Evolutionary conservation across 2,113 vertebrate species (phyloP).

Genomic region (Epinephelus lanceolatus): DNA sequence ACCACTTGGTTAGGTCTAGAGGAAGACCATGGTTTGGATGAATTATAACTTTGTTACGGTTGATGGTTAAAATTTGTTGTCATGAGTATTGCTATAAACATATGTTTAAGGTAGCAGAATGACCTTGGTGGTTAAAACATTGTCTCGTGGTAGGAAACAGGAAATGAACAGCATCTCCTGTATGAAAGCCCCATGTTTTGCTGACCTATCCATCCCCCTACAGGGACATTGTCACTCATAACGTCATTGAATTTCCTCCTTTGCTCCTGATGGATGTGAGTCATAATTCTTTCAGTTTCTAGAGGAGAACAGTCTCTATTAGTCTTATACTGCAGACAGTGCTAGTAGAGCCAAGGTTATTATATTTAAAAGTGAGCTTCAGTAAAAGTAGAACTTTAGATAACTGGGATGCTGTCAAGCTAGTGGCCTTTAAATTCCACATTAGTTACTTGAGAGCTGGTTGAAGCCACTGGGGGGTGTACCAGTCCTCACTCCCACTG

Average conservation of each 20-base stretch:
- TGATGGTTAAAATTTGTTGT: no score
- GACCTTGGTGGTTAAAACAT: no score
- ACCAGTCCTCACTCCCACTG: not conserved
- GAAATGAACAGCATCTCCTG: no score
- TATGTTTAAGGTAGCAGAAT: no score
- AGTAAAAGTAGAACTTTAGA: not conserved
- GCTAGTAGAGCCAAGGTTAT: not conserved
- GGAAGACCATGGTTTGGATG: no score
- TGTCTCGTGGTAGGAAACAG: no score
- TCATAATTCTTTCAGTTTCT: not conserved
- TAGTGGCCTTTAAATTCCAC: slow-evolving; percentile 6
- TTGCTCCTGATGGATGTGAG: not conserved
- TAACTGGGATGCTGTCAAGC: not conserved
- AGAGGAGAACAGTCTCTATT: not conserved
- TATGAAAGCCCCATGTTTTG: no score
- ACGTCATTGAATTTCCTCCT: not conserved
- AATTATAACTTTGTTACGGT: no score
- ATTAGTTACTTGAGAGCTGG: slow-evolving; percentile 9
- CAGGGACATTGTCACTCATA: not conserved
- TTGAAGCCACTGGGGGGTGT: not conserved
- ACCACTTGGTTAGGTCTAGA: no score
- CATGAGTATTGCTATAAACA: no score
- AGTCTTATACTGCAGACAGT: not conserved
- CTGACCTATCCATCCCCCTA: no score
- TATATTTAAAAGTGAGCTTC: not conserved